A percentile compares a stretch with the other conserved stretches of the same genome.
phyloP scores from a whole-genome alignment of 2,888 invertebrate genomes.

The Xestia sexstrigata region DNA sequence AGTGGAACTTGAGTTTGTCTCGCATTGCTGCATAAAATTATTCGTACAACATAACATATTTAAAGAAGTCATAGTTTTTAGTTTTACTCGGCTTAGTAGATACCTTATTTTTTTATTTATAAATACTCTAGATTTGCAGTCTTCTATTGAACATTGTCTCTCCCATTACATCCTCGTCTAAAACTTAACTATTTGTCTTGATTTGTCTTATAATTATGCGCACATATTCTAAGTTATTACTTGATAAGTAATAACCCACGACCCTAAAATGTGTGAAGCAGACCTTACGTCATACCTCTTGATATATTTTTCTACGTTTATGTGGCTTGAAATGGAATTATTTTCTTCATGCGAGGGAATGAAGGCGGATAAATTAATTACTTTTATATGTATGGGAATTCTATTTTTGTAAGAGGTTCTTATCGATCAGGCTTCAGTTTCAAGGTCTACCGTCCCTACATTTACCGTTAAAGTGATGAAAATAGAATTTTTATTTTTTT shows the following conservation, averaged over 20 bases:
- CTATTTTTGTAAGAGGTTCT: constrained; percentile 31
- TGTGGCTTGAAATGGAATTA: background rate
- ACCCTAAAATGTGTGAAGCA: background rate
- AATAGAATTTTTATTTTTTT: background rate
- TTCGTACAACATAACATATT: background rate
- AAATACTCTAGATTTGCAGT: background rate
- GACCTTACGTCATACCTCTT: background rate
- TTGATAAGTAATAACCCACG: background rate
- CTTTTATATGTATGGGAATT: constrained; percentile 1
- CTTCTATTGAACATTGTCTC: background rate
- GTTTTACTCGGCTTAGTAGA: background rate
- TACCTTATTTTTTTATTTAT: background rate
- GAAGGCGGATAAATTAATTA: constrained; percentile 17
- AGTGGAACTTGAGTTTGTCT: constrained; percentile 23
- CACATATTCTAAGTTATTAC: background rate
- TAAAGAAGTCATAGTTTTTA: background rate
- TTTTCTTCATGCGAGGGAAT: background rate
- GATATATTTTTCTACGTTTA: background rate
- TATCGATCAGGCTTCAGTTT: constrained; percentile 16
- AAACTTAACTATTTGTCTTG: background rate
- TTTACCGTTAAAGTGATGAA: background rate
- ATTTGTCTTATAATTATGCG: too few relatives aligned
- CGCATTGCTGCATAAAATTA: background rate
- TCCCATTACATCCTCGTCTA: background rate
- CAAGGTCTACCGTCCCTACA: constrained; percentile 21